phyloP scores from a whole-genome alignment of 2,888 invertebrate genomes.

The Tenthredo distinguenda region DNA sequence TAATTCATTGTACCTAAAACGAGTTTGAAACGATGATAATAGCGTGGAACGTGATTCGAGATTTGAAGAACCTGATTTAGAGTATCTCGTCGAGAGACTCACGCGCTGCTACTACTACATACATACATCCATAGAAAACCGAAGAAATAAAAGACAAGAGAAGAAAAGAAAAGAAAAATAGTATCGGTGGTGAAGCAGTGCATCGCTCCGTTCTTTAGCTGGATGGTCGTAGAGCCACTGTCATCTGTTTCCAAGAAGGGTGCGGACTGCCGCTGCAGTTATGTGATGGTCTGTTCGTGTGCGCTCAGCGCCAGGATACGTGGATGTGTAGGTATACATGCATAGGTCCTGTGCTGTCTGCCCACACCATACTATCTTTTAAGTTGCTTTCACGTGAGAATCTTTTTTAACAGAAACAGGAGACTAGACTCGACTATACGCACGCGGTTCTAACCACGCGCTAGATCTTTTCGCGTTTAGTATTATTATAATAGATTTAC shows the following conservation, averaged over 20 bases:
- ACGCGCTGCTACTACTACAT: background rate
- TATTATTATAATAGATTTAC: conserved; percentile 1
- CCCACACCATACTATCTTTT: conserved; percentile 1
- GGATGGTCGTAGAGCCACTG: conserved; percentile 36
- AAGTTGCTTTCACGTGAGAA: conserved; percentile 22
- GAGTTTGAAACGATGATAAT: conserved; percentile 7
- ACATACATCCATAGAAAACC: background rate
- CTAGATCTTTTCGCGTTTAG: background rate
- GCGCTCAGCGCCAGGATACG: conserved; percentile 62
- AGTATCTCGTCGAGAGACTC: background rate
- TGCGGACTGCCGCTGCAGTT: conserved; percentile 42
- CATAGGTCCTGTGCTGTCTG: background rate
- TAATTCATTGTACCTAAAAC: conserved; percentile 9
- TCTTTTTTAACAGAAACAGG: background rate
- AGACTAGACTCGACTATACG: background rate
- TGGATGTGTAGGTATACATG: conserved; percentile 66
- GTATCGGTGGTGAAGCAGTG: background rate
- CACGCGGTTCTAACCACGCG: conserved; percentile 4
- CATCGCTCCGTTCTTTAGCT: conserved; percentile 2
- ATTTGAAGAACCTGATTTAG: conserved; percentile 41
- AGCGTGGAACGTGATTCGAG: conserved; percentile 25
- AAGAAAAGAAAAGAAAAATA: background rate
- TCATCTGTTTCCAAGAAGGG: conserved; percentile 50
- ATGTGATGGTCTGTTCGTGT: conserved; percentile 51
- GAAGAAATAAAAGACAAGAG: background rate